Conservation (phyloP, 2,113 vertebrate species). For the Ptyas mucosa region DNA sequence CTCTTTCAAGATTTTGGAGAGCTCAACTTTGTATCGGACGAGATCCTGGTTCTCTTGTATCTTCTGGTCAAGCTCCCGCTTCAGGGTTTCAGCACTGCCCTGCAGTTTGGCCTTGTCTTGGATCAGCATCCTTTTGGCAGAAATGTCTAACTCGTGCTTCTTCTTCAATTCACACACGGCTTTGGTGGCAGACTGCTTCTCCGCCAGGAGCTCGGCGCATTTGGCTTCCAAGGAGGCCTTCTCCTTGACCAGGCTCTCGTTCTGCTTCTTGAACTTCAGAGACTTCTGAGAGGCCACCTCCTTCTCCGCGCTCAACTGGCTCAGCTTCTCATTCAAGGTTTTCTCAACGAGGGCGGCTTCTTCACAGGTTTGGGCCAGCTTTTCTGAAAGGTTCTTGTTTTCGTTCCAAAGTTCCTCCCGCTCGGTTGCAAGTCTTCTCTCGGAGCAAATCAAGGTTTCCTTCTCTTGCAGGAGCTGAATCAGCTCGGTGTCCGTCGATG, state of each 20-base stretch:
- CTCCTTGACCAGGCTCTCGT: conserved; percentile 73
- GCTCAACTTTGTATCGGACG: conserved; percentile 61
- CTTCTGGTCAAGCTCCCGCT: conserved; percentile 69
- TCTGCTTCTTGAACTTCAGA: conserved; percentile 67
- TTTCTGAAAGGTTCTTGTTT: conserved; percentile 67
- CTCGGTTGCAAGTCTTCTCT: conserved; percentile 74
- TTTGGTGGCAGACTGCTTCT: conserved; percentile 65
- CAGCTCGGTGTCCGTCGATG: conserved; percentile 74
- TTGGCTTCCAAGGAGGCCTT: conserved; percentile 73
- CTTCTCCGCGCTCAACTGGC: conserved; percentile 71
- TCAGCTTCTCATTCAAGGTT: conserved; percentile 59
- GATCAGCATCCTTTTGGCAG: conserved; percentile 58
- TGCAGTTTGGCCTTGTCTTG: conserved; percentile 72
- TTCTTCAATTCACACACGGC: conserved; percentile 72
- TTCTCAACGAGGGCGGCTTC: conserved; percentile 58
- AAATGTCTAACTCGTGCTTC: conserved; percentile 66
- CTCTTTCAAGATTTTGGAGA: conserved; percentile 72
- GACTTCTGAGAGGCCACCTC: conserved; percentile 60
- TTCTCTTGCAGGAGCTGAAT: conserved; percentile 82
- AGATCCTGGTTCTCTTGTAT: conserved; percentile 66
- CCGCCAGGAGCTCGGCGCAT: conserved; percentile 70
- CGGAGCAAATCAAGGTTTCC: conserved; percentile 72
- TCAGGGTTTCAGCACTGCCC: conserved; percentile 60
- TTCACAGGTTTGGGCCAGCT: conserved; percentile 60
- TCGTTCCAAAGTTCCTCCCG: conserved; percentile 76